Percentiles rank a stretch among this genome's conserved stretches.
Conservation (phyloP, 2,888 invertebrate genomes). For the Drosophila siamana region DNA sequence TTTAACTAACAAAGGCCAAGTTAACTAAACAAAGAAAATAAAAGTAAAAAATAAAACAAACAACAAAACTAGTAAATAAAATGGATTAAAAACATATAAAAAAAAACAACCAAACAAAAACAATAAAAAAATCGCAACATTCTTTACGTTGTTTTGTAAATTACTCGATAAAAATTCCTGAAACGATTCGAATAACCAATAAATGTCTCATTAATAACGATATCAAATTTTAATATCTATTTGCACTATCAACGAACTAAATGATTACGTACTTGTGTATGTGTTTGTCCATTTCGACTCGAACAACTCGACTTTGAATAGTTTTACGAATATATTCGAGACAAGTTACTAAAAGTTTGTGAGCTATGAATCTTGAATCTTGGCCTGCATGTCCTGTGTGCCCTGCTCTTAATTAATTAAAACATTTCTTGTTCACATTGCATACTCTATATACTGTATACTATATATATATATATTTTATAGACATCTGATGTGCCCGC, state of each 20-base stretch:
- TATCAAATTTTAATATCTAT: slow-evolving; percentile 43
- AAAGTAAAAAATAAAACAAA: slow-evolving; percentile 56
- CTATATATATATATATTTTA: slow-evolving; percentile 18
- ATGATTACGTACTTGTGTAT: slow-evolving; percentile 42
- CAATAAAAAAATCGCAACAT: slow-evolving; percentile 23
- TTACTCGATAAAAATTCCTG: slow-evolving; percentile 48
- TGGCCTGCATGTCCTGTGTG: slow-evolving; percentile 67
- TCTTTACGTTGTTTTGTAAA: slow-evolving; percentile 72
- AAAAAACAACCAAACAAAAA: slow-evolving; percentile 25
- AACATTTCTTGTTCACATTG: slow-evolving; percentile 39
- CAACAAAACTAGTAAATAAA: slow-evolving; percentile 60
- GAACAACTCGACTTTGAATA: slow-evolving; percentile 6
- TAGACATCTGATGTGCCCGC: slow-evolving; percentile 49
- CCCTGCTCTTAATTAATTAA: slow-evolving; percentile 49
- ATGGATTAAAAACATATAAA: slow-evolving; percentile 34
- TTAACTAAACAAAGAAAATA: slow-evolving; percentile 83
- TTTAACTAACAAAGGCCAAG: slow-evolving; percentile 86
- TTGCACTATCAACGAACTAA: slow-evolving; percentile 66
- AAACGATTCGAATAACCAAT: slow-evolving; percentile 69
- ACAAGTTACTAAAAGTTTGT: slow-evolving; percentile 75
- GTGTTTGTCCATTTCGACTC: slow-evolving; percentile 64
- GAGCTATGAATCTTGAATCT: slow-evolving; percentile 34
- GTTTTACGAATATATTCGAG: slow-evolving; percentile 26
- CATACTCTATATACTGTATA: slow-evolving; percentile 16
- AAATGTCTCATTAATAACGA: slow-evolving; percentile 74